Evolutionary conservation across 2,797 vertebrate genomes (phyloP), one percentile per base, ranked within the genome.

Genomic region (Botia almorhae): DNA sequence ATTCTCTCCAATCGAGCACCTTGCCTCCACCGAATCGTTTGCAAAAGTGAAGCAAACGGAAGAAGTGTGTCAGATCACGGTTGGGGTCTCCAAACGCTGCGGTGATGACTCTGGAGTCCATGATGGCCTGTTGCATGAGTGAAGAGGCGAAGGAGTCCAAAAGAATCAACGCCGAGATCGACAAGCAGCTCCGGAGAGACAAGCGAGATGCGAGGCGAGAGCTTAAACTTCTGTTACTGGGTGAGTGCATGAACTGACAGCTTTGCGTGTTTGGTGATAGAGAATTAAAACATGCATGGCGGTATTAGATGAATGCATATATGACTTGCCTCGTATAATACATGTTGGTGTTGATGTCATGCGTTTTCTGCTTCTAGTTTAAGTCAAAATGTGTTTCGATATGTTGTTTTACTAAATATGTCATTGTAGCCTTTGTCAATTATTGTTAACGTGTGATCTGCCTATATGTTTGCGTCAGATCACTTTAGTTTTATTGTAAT

Each of bases 111-210:
- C 94, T 98, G 94, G 97, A 97, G 91, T 97, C 97, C 95, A 97
- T 97, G 96, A 98, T 98, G 97, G 97, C 97, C 93, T 98, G 97
- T 93, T 98, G 97, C 96, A 95, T 98, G 93, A 99, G 96, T 91
- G 97, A 98, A 90, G 97, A 99, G 95, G 96, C 96, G 92, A 99
- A 98, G 93, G 97, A 99, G 94, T 98, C 97, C 88, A 98, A 98
- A 90, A 94, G 97, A 89, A 99, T 98, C 94, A 99, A 99, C 93
- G 93, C 96, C 3, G 97, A 99, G 95, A 98, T 98, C 93, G 97
- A 99, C 90, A 98, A 97, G 89, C 97, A 99, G 89, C 95, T 98
- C 82, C 95, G 96, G 89, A 92, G 97, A 91, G 97, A 99, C 93
- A 99, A 98, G 90, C 94, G 96, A 87, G 97, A 98, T 87, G 94